Evolutionary conservation across 2,797 vertebrate species (phyloP), one percentile per base, ranked within the genome.

Genomic region (Pitangus sulphuratus): DNA sequence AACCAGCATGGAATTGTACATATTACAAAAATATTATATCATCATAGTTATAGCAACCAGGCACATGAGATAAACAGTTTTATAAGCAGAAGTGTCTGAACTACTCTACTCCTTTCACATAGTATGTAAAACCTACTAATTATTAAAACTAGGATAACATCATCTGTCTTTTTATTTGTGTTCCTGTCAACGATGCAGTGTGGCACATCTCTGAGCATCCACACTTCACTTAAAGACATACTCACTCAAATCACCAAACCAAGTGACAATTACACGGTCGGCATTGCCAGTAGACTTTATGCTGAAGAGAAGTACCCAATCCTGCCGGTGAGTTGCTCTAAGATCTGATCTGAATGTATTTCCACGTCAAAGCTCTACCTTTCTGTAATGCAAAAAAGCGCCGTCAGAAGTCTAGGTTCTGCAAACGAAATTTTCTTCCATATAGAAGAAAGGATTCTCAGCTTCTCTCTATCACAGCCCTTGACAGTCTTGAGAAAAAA

Each of bases 241-340:
- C 95, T 99, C 85, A 64, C 42, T 7, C 96, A 97, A 74, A 96
- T 99, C 76, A 98, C 98, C 97, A 98, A 98, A 88, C 71, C 93
- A 19, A 97, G 91, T 6, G 97, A 97, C 42, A 98, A 98, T 2
- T 98, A 98, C 11, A 86, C 98, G 0, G 95, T 99, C 84, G 98
- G 97, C 66, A 90, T 99, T 22, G 99, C 98, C 90, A 99, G 98
- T 17, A 98, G 98, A 31, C 96, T 99, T 72, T 99, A 98, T 24
- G 98, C 98, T 83, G 98, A 99, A 70, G 83, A 98, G 86, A 97
- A 97, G 54, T 98, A 98, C 93, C 37, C 97, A 91, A 98, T 99
- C 96, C 75, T 98, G 45, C 78, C 98, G 96, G 99, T 99, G 90
- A 97, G 97, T 96, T 66, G 42, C 50, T 86, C 35, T 72, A 50